Evolutionary conservation across 2,113 vertebrate genomes (phyloP), one percentile per base, ranked within the genome.

Genomic region (Erpornis zantholeuca): DNA sequence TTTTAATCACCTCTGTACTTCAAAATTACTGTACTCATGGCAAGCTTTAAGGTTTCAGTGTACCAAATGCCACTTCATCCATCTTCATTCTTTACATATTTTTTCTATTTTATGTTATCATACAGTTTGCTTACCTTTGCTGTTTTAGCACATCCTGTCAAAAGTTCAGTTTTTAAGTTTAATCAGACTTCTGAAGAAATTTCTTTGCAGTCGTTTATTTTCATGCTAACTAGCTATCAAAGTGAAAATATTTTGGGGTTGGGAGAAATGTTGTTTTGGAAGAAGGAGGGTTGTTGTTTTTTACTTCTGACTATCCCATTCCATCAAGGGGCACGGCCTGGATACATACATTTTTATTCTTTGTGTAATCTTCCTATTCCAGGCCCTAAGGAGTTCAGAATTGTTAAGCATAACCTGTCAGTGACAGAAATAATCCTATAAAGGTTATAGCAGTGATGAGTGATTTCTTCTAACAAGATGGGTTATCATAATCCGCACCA

Each of bases 211-310:
- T 71, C 1, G 6, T 52, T 71, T 76, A 31, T 82, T 94, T 76
- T 4, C 5, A 64, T 52, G 47, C 2, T 18, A 63, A 59, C 12
- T 42, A 76, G 22, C 8, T 47, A 60, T 42, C 56, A 38, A 45
- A 70, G 17, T 31, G 0, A 61, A 73, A 89, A 59, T 15, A 18
- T 42, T 38, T 56, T 42, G 33, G 10, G 2, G 0, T 15, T 73
- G 13, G 10, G 16, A 63, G 5, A 6, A 38, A 1, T 42, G 15
- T 8, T 70, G 0, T 36, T 64, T 52, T 19, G 1, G 1, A 16
- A 3, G 15, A 6, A 17, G 17, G 2, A 3, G 3, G 5, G 4
- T 22, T 38, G 12, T 9, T 49, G 3, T 25, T 66, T 45, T 60
- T 57, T 65, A 8, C 2, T 59, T 68, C 53, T 57, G 44, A 53